Conservation (phyloP, 1,140 invertebrate species). For the Leucophenga varia region DNA sequence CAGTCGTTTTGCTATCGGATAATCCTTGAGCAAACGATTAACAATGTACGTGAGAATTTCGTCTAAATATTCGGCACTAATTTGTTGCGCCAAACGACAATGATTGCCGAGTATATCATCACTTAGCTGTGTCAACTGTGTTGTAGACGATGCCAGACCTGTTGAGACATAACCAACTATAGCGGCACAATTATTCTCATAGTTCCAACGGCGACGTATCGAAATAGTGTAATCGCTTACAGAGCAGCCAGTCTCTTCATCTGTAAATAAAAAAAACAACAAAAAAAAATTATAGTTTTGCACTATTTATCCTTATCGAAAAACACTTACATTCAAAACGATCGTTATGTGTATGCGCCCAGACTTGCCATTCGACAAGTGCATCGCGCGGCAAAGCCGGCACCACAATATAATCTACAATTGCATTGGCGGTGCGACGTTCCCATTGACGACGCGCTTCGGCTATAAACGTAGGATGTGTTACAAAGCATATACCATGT, state of each 20-base stretch:
- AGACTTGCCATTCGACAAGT: slow-evolving; percentile 89
- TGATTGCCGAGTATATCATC: slow-evolving; percentile 62
- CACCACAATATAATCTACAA: slow-evolving; percentile 84
- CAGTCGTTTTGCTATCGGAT: slow-evolving; percentile 46
- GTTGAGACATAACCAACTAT: slow-evolving; percentile 79
- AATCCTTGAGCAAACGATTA: slow-evolving; percentile 70
- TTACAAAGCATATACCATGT: slow-evolving; percentile 82
- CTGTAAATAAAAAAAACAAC: too few relatives aligned
- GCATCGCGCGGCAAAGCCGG: slow-evolving; percentile 75
- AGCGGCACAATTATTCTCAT: slow-evolving; percentile 82
- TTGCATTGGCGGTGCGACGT: slow-evolving; percentile 80
- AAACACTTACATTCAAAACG: slow-evolving; percentile 77
- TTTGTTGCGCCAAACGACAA: slow-evolving; percentile 57
- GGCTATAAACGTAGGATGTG: slow-evolving; percentile 67
- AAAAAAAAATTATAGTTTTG: too few relatives aligned
- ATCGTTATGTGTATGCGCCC: slow-evolving; percentile 82
- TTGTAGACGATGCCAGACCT: slow-evolving; percentile 66
- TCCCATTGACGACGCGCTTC: slow-evolving; percentile 79
- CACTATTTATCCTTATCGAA: background rate
- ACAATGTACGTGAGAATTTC: slow-evolving; percentile 72
- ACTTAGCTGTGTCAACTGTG: slow-evolving; percentile 62
- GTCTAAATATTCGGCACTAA: slow-evolving; percentile 64
- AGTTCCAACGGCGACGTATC: slow-evolving; percentile 80
- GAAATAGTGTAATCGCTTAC: slow-evolving; percentile 78
- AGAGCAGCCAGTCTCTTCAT: slow-evolving; percentile 84